Evolutionary conservation across 2,797 vertebrate species (phyloP).

Genomic region (Helarctos malayanus): DNA sequence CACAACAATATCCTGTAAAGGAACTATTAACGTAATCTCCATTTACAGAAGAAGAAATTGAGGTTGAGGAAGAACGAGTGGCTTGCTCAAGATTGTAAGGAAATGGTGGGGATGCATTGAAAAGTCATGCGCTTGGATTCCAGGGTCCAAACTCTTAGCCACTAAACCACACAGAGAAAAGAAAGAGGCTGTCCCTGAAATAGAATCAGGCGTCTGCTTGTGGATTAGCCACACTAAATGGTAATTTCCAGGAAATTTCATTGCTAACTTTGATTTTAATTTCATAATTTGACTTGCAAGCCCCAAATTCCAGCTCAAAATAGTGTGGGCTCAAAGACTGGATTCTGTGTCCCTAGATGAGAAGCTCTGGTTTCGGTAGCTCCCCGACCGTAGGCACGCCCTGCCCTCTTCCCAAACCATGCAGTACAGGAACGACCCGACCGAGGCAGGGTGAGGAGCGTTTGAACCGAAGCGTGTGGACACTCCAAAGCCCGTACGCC

Average conservation of each 20-base stretch:
- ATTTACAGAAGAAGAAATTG: neutral
- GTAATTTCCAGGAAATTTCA: neutral
- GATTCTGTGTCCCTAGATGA: neutral
- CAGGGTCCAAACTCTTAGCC: neutral
- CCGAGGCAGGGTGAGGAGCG: neutral
- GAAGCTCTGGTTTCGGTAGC: neutral
- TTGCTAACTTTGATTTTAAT: neutral
- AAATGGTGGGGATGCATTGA: neutral
- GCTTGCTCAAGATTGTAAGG: neutral
- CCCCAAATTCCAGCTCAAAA: constrained; percentile 4
- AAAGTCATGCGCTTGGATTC: neutral
- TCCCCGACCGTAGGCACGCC: accelerated
- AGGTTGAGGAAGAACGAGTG: neutral
- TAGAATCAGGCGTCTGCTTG: neutral
- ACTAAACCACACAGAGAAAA: neutral
- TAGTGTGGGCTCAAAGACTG: neutral
- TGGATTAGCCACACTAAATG: neutral
- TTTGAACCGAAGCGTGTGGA: neutral
- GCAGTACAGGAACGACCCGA: accelerated
- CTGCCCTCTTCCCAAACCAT: neutral
- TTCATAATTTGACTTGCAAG: neutral
- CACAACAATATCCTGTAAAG: neutral
- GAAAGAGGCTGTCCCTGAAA: neutral
- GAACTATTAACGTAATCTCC: neutral
- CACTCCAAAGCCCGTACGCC: accelerated